Conservation (phyloP, 2,888 invertebrate species). For the Leptinotarsa tumamoca region DNA sequence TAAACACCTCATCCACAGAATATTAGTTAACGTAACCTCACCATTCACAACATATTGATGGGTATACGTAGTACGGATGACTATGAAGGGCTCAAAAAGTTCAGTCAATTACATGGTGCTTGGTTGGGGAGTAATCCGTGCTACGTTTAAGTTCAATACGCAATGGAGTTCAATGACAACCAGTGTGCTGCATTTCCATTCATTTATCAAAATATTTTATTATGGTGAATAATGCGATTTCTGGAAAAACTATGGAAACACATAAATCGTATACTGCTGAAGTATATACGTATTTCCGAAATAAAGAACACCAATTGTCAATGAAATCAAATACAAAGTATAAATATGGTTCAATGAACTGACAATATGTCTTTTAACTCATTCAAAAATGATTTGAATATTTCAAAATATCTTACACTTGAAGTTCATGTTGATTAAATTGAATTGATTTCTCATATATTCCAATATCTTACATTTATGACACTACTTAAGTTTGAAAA, state of each 20-base stretch:
- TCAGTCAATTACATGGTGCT: constrained; percentile 24
- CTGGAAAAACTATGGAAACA: not conserved
- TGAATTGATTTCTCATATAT: not conserved
- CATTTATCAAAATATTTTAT: not conserved
- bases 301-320: too few species aligned
- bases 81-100: constrained; percentile 52
- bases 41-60: not conserved
- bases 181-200: not conserved
- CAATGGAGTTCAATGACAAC: not conserved
- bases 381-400: not conserved
- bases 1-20: constrained; percentile 64
- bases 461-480: constrained; percentile 8
- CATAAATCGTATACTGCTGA: too few species aligned
- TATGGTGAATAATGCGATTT: not conserved
- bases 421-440: not conserved
- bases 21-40: not conserved
- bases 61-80: constrained; percentile 39
- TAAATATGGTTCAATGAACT: too few species aligned
- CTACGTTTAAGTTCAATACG: constrained; percentile 11
- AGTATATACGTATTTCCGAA: too few species aligned
- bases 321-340: too few species aligned
- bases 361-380: not conserved
- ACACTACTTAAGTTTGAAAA: constrained; percentile 25
- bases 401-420: not conserved
- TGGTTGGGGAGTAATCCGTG: constrained; percentile 35